Evolutionary conservation across 35 echinoderm and acorn worm species (phyloP), one percentile per base, ranked within the genome.

Genomic region (Apostichopus californicus): DNA sequence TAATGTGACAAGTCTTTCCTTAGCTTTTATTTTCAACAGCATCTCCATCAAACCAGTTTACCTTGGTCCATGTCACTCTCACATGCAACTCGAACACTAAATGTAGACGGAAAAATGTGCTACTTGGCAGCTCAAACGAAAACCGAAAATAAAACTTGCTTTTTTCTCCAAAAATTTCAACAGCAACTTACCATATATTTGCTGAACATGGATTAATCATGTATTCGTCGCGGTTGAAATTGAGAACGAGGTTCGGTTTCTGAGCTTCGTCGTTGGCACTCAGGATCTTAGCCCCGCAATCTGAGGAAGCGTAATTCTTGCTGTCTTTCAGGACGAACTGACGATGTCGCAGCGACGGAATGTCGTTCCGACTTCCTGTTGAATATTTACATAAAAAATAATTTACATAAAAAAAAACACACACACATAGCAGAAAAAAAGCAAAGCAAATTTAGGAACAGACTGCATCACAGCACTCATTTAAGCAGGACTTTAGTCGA

Each of bases 121-220:
- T 46, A 46, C 34, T 46, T 46, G 34, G 34, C 34, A 46, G 34
- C 34, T 46, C 34, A 46, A 3, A 3, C 3, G 2, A 46, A 3
- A 4, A 46, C 34, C 2, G 0, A 46, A 46, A 46, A 3, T 3
- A 3, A 61, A 61, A 61, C 58, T 61, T 9, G 7, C 1, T 61
- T 61, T 61, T 61, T 61, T 9, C 58, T 12, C 58, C 58, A 60
- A 12, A 0, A 61, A 8, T 88, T 53, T 82, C 22, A n/a, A 82
- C 8, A 54, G 6, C 4, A 26, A 92, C 87, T 92, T 84, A 96
- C 96, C 95, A 96, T 57, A 98, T 98, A 90, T 94, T 94, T 70
- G 96, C 96, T 57, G 94, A 90, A 90, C 96, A 98, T 57, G 96
- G 96, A 73, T 98, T 98, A 24, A 98, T 86, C 94, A 95, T 98